Evolutionary conservation across 2,888 invertebrate genomes (phyloP), one percentile per base, ranked within the genome.

Genomic region (Argyra leucocephala): DNA sequence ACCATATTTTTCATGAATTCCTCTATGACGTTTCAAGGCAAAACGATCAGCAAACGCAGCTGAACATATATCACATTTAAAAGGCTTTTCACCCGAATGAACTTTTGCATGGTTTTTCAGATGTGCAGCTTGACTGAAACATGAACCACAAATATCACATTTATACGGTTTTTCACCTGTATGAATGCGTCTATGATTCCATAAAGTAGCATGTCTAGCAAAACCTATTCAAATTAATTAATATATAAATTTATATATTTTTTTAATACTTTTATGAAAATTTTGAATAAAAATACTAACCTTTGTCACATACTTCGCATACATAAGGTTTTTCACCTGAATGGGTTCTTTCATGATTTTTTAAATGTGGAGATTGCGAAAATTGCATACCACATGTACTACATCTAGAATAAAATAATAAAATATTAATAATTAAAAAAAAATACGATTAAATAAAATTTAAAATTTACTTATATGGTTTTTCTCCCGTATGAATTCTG

Each of bases 371-470:
- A 65, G 90, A 90, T 74, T 93, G 92, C 7, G 91, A 91, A 77
- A 93, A 92, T 76, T 91, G 91, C 92, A 92, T 92, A 62, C 92
- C 92, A 76, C 92, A 93, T 24, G 91, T 91, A 75, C 86, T 88
- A 80, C 92, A 93, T 78, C 89, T 89, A 75, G 72, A 74, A 74
- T 22, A 23, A 15, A 64, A 31, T 63, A 9, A 66, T 21, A 22
- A 31, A 63, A 24, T n/a, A 26, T 61, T 10, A 61, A 36, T 48
- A 64, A 59, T 18, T 24, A n/a, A 22, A n/a, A 57, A 15, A 22
- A 57, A 58, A 4, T 10, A 31, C n/a, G 7, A 24, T 10, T 57
- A 31, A 24, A 22, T 4, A 23, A 63, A 57, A 7, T 23, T 61
- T 0, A 37, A 1, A 1, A n/a, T 82, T 82, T 76, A 88, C 88